Conservation (phyloP, 2,113 vertebrate species). For the Dasyurus viverrinus region DNA sequence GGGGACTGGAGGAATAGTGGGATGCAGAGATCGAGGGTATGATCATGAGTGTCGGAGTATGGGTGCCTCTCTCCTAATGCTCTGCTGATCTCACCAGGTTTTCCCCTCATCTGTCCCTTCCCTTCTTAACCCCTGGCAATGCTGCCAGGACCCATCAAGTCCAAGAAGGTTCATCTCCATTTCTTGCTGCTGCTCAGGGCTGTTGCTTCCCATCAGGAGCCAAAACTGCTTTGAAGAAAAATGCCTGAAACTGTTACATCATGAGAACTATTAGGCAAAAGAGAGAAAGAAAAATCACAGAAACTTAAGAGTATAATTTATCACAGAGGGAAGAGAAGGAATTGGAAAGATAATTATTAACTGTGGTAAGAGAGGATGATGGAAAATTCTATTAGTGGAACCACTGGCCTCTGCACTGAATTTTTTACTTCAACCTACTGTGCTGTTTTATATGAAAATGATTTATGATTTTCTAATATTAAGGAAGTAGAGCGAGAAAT, state of each 20-base stretch:
- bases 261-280: constrained; percentile 94
- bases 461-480: constrained; percentile 99
- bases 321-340: constrained; percentile 82
- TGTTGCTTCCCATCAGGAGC: too few species aligned
- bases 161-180: too few species aligned
- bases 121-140: too few species aligned
- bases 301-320: constrained; percentile 80
- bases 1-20: too few species aligned
- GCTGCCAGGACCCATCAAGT: too few species aligned
- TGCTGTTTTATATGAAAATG: constrained; percentile 96
- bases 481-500: constrained; percentile 99
- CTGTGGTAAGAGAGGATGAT: constrained; percentile 77
- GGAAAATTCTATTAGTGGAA: constrained; percentile 88
- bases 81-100: too few species aligned
- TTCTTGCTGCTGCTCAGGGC: too few species aligned
- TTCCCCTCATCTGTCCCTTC: too few species aligned
- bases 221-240: constrained; percentile 70
- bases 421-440: constrained; percentile 94
- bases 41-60: too few species aligned
- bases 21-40: too few species aligned
- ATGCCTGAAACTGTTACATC: constrained; percentile 79
- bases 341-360: constrained; percentile 61
- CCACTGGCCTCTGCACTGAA: constrained; percentile 89
- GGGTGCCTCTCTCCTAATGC: too few species aligned
- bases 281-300: constrained; percentile 86